These are phyloP conservation scores for Acipenser ruthenus DNA, from an alignment of 2,797 vertebrate species.

Conservation along the genomic window DNA sequence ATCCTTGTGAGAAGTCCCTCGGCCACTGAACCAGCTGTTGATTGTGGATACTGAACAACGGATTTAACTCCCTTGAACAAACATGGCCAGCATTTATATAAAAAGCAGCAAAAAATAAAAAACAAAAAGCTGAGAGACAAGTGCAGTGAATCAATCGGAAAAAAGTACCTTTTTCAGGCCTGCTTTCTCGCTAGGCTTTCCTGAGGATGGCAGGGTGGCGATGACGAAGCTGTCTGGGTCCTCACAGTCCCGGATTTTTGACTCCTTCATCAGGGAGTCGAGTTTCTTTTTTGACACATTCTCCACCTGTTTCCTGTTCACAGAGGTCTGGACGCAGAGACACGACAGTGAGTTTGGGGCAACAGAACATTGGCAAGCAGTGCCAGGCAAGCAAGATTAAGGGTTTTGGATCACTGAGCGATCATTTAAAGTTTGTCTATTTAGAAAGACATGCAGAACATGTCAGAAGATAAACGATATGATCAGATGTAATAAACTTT, in stretches of 20 bases:
- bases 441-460: neutral
- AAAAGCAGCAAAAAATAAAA: slow-evolving; percentile 2
- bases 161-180: slow-evolving; percentile 60
- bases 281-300: slow-evolving; percentile 90
- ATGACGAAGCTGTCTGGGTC: slow-evolving; percentile 82
- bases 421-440: neutral
- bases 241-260: slow-evolving; percentile 86
- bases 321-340: slow-evolving; percentile 61
- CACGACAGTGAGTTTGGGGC: slow-evolving; percentile 6
- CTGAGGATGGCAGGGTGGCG: slow-evolving; percentile 58
- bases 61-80: too few relatives aligned
- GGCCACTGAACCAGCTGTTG: too few relatives aligned
- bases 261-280: slow-evolving; percentile 91
- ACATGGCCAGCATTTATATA: too few relatives aligned
- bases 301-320: slow-evolving; percentile 85
- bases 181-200: slow-evolving; percentile 48
- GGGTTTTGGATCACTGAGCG: too few relatives aligned
- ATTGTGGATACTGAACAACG: too few relatives aligned
- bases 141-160: neutral
- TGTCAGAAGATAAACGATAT: neutral
- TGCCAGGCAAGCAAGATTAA: neutral
- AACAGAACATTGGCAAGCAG: slow-evolving; percentile 1
- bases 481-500: neutral
- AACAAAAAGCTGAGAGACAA: neutral
- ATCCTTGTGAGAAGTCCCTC: too few relatives aligned